Evolutionary conservation across 2,888 invertebrate species (phyloP), one percentile per base, ranked within the genome.

Genomic region (Agriopis aurantiaria): DNA sequence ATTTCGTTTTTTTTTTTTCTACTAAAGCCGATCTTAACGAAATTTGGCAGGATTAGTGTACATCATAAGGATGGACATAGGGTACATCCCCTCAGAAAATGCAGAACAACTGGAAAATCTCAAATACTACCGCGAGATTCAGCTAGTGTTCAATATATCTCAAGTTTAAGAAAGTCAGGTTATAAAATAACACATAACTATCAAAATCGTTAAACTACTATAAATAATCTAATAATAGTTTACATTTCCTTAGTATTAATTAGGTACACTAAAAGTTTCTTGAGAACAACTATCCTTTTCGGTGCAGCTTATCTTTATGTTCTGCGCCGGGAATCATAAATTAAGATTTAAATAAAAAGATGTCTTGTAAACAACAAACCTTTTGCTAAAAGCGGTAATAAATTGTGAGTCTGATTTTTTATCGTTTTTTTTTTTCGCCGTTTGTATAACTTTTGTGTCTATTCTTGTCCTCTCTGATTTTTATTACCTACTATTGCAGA

Each of bases 321-420:
- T 81, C 85, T 84, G 84, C 81, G 87, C 84, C 87, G 87, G 84
- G 84, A 88, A 88, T 85, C 91, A 88, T 91, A 91, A 91, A 91
- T 91, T 89, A 88, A 88, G 90, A 86, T 91, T 90, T 89, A 91
- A 91, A 91, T 91, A 91, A 91, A 33, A 91, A 91, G 87, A 88
- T 85, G 88, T 89, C 91, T 90, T 92, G 91, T 91, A 90, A 92
- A 91, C 91, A 91, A 80, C 90, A 88, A 91, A 92, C 89, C 90
- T 92, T 91, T 90, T 91, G 91, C 91, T 91, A 92, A 92, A 91
- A 91, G 91, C 89, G 84, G 85, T 78, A 88, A 91, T 91, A 91
- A 91, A 92, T 91, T 89, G 83, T 85, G 82, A 78, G 81, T 76
- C 80, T 75, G 79, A 65, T 72, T 76, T 80, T 82, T 88, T 88